A percentile compares a stretch with the other conserved stretches of the same genome.
Conservation (phyloP, 2,888 invertebrate species). For the Yponomeuta cagnagella region DNA sequence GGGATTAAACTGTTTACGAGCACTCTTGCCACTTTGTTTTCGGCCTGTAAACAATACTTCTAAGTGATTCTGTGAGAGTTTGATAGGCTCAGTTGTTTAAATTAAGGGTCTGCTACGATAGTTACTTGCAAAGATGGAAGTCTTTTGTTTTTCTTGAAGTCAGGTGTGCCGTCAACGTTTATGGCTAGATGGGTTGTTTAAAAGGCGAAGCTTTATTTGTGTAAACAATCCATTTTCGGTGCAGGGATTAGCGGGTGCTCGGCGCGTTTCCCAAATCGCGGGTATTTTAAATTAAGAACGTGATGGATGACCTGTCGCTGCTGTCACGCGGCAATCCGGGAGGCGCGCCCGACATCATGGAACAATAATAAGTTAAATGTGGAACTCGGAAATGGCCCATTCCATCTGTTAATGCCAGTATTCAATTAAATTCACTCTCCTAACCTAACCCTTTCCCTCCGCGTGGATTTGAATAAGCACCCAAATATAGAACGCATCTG, state of each 20-base stretch:
- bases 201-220: conserved; percentile 51
- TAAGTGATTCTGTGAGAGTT: conserved; percentile 35
- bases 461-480: conserved; percentile 7
- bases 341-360: conserved; percentile 52
- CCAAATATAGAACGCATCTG: conserved; percentile 27
- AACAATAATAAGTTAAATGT: conserved; percentile 71
- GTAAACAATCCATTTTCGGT: conserved; percentile 46
- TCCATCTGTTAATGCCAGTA: conserved; percentile 73
- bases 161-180: conserved; percentile 36
- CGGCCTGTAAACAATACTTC: conserved; percentile 48
- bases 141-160: conserved; percentile 36
- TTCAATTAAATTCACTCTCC: conserved; percentile 71
- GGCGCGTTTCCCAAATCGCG: conserved; percentile 62
- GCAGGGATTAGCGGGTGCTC: conserved; percentile 56
- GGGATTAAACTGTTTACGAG: conserved; percentile 66
- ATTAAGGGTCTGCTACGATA: conserved; percentile 27
- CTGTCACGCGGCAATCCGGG: conserved; percentile 61
- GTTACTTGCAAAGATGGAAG: conserved; percentile 27
- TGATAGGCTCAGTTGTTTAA: conserved; percentile 2
- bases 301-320: conserved; percentile 67
- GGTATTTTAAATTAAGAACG: conserved; percentile 71
- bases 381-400: conserved; percentile 64
- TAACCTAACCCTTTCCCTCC: conserved; percentile 53
- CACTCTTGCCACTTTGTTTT: conserved; percentile 65
- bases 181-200: conserved; percentile 48